Evolutionary conservation across 1,140 invertebrate genomes (phyloP), one percentile per base, ranked within the genome.

Genomic region (Arion vulgaris): DNA sequence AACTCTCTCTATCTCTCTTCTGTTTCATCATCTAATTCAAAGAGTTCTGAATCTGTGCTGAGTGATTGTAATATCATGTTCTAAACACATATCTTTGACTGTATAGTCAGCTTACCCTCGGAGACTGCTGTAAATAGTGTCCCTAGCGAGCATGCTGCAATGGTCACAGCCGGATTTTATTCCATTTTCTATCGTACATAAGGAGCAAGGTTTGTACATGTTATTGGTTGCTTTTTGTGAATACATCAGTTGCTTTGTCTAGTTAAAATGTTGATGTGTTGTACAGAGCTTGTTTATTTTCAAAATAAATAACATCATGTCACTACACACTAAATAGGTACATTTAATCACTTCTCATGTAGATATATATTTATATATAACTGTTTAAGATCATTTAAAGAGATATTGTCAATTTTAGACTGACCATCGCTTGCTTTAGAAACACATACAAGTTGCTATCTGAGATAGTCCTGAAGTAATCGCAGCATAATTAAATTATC

Each of bases 161-260:
- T 66, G 62, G 62, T 66, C 62, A 28, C 62, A 66, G 62, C n/a
- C 62, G 62, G 62, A 66, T 28, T 66, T 66, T 66, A 66, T 66
- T 66, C 62, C n/a, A 1, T 66, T 66, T 66, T 32, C 62, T 28
- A 66, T 34, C 7, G n/a, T 66, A 7, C 62, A 1, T 2, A 66
- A 66, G 28, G 62, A 66, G 17, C 62, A 66, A 66, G 62, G 62
- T 66, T 66, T 34, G 62, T 66, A 66, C 28, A 1, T 32, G 62
- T 66, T 66, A 2, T 23, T 66, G 17, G 28, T 32, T 66, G 28
- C 5, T 32, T 32, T 66, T 5, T 66, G 62, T 19, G 51, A 11
- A 26, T 57, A 11, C 19, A 19, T 49, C 9, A 9, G 45, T 49
- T 49, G 45, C 45, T 49, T 49, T n/a, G n/a, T n/a, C n/a, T n/a